A percentile compares a stretch with the other conserved stretches of the same genome.
Evolutionary conservation across 53 echinoderm and acorn worm genomes (phyloP).

Genomic region (Temnopleurus reevesii): DNA sequence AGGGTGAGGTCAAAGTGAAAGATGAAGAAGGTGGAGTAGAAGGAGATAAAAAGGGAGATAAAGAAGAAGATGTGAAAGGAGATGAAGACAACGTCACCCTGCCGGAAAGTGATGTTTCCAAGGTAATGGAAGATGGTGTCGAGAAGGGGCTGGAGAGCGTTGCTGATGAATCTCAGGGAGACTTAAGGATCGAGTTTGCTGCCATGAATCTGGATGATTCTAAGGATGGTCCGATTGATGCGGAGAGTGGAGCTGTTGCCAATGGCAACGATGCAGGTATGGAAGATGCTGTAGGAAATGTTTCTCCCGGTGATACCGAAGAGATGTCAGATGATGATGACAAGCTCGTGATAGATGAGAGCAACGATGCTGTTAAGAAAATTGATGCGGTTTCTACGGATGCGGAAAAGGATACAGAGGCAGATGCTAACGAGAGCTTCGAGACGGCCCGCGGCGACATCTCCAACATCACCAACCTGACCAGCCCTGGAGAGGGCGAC

Average conservation of each 20-base stretch:
- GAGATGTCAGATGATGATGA: not conserved
- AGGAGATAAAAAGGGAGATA: not conserved
- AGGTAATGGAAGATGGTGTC: not conserved
- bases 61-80: not conserved
- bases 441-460: constrained; percentile 35
- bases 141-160: not conserved
- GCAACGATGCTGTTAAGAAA: not conserved
- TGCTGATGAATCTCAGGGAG: constrained; percentile 14
- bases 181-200: not conserved
- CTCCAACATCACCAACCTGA: not conserved
- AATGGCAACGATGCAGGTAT: not conserved
- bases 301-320: not conserved
- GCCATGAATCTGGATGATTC: not conserved
- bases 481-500: not conserved
- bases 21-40: not conserved
- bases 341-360: not conserved
- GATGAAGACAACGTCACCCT: not conserved
- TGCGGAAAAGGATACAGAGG: not conserved
- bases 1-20: not conserved
- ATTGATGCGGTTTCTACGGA: not conserved
- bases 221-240: not conserved
- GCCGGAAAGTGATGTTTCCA: constrained; percentile 8
- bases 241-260: not conserved
- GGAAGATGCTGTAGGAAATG: too few species aligned
- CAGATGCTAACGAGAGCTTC: constrained; percentile 32